Evolutionary conservation across 2,888 invertebrate species (phyloP), one percentile per base, ranked within the genome.

Genomic region (Hydroisotoma schaefferi): DNA sequence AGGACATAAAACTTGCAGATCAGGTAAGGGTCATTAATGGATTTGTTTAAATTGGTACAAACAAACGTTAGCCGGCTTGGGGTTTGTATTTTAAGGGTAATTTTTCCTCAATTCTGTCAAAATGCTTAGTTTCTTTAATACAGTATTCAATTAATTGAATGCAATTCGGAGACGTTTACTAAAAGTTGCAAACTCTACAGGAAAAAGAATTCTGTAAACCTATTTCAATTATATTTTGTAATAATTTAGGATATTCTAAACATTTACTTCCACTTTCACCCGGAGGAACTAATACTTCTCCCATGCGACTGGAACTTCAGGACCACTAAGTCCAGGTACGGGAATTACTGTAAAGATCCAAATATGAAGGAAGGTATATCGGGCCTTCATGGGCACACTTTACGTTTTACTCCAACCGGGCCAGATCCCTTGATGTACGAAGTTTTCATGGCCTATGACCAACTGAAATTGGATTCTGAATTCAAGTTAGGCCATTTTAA

Each of bases 271-370:
- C 75, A 77, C 68, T 76, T 71, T 70, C 73, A 75, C 69, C 77
- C 78, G 74, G 77, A 77, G 51, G 72, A 75, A 61, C 68, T 79
- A 29, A 77, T 75, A 63, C 68, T 76, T 22, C 75, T 75, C 54
- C 65, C 72, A 1, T 79, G 79, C 70, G 74, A 76, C 29, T 78
- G 78, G 78, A 79, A 79, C 73, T 79, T 76, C 67, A 71, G 79
- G 4, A 75, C 77, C 1, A 78, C 78, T 65, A 78, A 78, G 68
- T 79, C 79, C 69, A 76, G 76, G 57, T 71, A 74, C 12, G 73
- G 72, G 25, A 65, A 52, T 40, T 68, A 67, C 48, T 70, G 66
- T 40, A 77, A 79, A 65, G 74, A 75, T 55, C 46, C 64, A 0
- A 75, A 75, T 2, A 74, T 77, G 43, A 53, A 63, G 25, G 58